These are phyloP conservation scores for Phataginus tricuspis DNA, from an alignment of 2,797 vertebrate genomes.

Conservation along the genomic window DNA sequence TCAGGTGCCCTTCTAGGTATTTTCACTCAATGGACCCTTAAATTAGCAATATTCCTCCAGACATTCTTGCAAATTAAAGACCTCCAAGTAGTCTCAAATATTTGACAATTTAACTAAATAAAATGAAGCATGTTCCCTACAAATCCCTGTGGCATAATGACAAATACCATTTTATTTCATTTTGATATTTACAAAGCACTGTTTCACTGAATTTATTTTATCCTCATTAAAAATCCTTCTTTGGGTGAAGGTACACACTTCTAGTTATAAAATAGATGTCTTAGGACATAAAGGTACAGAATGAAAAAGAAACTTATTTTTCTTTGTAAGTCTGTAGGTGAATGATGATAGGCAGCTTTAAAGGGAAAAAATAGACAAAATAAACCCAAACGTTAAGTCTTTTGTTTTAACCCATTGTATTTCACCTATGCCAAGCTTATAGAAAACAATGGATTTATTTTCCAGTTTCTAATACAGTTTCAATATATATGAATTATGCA, in stretches of 20 bases:
- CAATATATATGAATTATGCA: background rate
- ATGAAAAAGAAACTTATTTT: background rate
- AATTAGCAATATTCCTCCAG: background rate
- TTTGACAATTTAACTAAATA: slow-evolving; percentile 6
- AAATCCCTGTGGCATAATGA: background rate
- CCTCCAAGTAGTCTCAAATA: background rate
- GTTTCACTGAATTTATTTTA: background rate
- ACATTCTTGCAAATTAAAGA: background rate
- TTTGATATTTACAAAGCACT: background rate
- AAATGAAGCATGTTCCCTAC: background rate
- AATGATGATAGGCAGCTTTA: background rate
- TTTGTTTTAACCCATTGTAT: background rate
- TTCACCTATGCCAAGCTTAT: background rate
- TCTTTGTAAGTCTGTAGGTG: background rate
- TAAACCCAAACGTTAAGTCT: background rate
- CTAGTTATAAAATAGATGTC: background rate
- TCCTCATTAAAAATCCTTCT: background rate
- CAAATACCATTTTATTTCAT: background rate
- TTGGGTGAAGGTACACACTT: background rate
- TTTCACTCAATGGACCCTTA: background rate
- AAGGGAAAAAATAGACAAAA: background rate
- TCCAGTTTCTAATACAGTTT: background rate
- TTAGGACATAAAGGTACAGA: background rate
- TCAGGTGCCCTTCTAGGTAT: background rate
- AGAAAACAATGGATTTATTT: background rate